Base-by-base conservation (phyloP, 2,888 invertebrate species). In the Brachyptera risi region DNA sequence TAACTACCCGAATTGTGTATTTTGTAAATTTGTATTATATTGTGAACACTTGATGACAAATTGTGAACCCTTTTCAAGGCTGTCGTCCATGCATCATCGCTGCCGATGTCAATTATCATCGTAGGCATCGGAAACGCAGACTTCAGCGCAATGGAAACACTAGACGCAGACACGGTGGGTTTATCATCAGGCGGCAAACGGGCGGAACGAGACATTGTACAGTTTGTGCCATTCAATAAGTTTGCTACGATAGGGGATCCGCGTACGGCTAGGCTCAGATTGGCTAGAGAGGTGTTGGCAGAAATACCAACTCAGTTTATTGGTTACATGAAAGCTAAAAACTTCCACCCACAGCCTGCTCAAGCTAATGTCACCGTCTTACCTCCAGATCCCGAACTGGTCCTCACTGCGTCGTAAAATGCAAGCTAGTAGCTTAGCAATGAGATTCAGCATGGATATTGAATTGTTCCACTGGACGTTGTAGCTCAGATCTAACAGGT, bases 181-280 rank as follows among this genome's bases (percentile, higher is more conserved):
- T 60, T 72, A n/a, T 62, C 65, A 42, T 61, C 66, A 1, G 67
- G 66, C 11, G 70, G 70, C 4, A 60, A 63, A n/a, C 65, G 61
- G 56, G 83, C 82, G 40, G 76, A 76, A 40, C 70, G 83, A 60
- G 83, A 83, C 69, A 83, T 83, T 66, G 83, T 83, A 1, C 83
- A 81, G 74, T 81, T 81, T 74, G 81, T 81, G 11, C 79, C 81
- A 17, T 77, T 80, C 68, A 70, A 76, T 65, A 69, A 75, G 59
- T 75, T 73, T 60, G 65, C 49, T 50, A 21, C 61, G 5, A 60
- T 61, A 37, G 67, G 68, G 37, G 74, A 74, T 65, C 70, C 74
- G 26, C 70, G 67, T 56, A 66, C 69, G 54, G 69, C 69, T 63
- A 68, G 70, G 64, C 65, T 69, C 59, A 71, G 72, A 51, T 71